Base-by-base conservation (phyloP, 2,113 vertebrate species). In the Spilogale gracilis region DNA sequence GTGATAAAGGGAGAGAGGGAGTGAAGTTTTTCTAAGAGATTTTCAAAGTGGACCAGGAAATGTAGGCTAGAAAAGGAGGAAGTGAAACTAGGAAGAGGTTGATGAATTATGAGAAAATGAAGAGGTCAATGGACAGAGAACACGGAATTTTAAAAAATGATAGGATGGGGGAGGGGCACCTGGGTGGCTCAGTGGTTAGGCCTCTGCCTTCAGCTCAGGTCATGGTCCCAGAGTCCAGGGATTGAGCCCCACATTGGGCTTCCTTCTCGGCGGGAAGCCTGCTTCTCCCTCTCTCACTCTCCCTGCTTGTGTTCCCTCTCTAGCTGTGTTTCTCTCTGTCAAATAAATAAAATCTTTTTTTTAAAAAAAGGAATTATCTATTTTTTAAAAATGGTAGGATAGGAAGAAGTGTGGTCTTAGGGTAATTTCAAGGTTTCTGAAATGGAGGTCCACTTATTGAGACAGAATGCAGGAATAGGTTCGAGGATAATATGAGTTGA, bases 21-120 rank as follows among this genome's bases (percentile, higher is more conserved):
- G 38, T 94, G 32, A 86, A 80, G 20, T 25, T 95, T 73, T 87
- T 48, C 23, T 65, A 45, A 43, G 67, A 52, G 69, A 58, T 50
- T 89, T 93, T 43, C 45, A 82, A 74, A 67, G n/a, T 58, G n/a
- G 65, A 65, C 84, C 27, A 82, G 27, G 48, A 87, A 82, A 38
- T 63, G 27, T 92, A 82, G 56, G 27, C 45, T 63, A 95, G 74
- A 92, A 86, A 92, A 81, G n/a, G 11, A 74, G 27, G 56, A 82
- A 56, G 23, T 74, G 4, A 89, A 95, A 65, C n/a, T 95, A 48
- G 38, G 76, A 76, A 67, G 23, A 38, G 2, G 4, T 58, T 93
- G 58, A 25, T 65, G 50, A 76, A 67, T 76, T 69, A 25, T 32
- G 43, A 65, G 84, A 78, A 89, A 84, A 60, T 52, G 32, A 50